Evolutionary conservation across 1,140 invertebrate genomes (phyloP).

Genomic region (Drosophila pallidifrons): DNA sequence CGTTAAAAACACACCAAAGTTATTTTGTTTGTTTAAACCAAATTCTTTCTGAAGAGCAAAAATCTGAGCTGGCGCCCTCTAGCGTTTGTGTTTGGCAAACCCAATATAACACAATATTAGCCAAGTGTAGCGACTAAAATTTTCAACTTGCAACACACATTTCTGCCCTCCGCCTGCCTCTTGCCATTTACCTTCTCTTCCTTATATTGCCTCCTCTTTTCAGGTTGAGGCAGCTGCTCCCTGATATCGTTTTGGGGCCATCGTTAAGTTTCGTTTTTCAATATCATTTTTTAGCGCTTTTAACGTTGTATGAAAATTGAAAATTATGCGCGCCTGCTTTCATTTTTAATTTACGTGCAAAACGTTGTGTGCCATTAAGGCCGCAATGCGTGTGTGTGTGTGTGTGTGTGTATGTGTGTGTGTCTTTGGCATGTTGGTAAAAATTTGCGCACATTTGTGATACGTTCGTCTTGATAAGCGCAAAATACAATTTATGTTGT

Average conservation of each 20-base stretch:
- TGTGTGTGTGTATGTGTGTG: slow-evolving; percentile 21
- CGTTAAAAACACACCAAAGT: background rate
- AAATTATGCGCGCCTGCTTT: slow-evolving; percentile 58
- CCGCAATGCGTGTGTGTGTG: slow-evolving; percentile 15
- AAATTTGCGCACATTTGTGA: slow-evolving; percentile 61
- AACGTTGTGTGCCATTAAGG: slow-evolving; percentile 43
- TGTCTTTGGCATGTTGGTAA: slow-evolving; percentile 41
- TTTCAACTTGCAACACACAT: slow-evolving; percentile 13
- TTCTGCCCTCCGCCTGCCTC: slow-evolving; percentile 1
- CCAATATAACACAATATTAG: slow-evolving; percentile 2
- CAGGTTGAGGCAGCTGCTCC: background rate
- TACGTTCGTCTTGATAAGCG: slow-evolving; percentile 41
- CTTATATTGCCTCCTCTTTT: background rate
- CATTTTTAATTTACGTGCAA: slow-evolving; percentile 62
- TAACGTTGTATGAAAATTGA: slow-evolving; percentile 54
- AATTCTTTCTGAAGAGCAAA: too few relatives aligned
- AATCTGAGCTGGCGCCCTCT: background rate
- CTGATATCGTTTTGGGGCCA: slow-evolving; percentile 11
- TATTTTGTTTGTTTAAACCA: background rate
- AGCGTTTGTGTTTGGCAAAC: background rate
- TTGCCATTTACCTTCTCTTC: background rate
- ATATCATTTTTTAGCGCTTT: slow-evolving; percentile 54
- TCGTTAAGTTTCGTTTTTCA: slow-evolving; percentile 60
- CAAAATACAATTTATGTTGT: slow-evolving; percentile 64
- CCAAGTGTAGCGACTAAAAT: slow-evolving; percentile 30